Conservation (phyloP, 2,113 vertebrate species). For the Phasianus colchicus region DNA sequence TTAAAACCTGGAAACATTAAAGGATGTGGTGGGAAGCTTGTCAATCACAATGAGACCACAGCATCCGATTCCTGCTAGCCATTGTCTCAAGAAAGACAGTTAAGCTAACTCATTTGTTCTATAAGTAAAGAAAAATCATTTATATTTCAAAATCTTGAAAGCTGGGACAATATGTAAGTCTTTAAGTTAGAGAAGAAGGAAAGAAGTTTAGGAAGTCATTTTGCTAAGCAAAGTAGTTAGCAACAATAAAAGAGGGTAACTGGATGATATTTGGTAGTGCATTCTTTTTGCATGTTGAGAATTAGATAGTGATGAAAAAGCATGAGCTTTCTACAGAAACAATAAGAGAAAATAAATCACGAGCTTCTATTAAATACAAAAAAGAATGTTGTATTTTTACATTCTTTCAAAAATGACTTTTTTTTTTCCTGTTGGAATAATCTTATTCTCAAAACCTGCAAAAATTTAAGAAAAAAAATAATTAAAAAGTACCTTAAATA, state of each 20-base stretch:
- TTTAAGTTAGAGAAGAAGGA: background rate
- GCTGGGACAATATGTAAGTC: background rate
- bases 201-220: rapidly evolving
- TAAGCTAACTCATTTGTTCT: background rate
- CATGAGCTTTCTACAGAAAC: background rate
- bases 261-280: background rate
- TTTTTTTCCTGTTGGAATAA: background rate
- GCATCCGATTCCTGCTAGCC: constrained; percentile 24
- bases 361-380: background rate
- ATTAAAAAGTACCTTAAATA: background rate
- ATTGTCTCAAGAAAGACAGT: constrained; percentile 37
- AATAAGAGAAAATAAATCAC: background rate
- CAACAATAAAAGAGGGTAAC: background rate
- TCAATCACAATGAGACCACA: constrained; percentile 64
- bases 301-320: background rate
- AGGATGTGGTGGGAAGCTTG: constrained; percentile 68
- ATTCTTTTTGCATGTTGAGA: background rate
- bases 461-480: background rate
- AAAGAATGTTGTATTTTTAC: rapidly evolving
- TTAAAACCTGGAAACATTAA: constrained; percentile 29
- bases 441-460: background rate
- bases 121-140: background rate
- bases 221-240: background rate
- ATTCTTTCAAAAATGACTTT: background rate
- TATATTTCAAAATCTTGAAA: background rate